phyloP scores from a whole-genome alignment of 2,797 vertebrate genomes.

The Manis pentadactyla region DNA sequence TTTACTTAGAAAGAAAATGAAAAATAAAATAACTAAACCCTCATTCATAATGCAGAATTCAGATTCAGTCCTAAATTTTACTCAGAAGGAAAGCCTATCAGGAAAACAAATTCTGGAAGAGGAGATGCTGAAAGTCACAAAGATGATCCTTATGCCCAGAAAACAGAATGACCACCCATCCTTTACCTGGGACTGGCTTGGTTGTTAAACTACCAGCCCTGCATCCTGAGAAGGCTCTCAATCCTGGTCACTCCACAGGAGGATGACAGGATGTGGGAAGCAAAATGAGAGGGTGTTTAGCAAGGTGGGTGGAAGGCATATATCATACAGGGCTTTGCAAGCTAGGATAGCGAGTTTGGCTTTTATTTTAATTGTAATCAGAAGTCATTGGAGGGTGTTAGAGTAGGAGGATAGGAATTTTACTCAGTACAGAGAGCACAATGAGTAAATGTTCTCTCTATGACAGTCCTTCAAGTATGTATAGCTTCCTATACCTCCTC shows the following conservation, averaged over 20 bases:
- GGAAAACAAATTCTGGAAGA: not conserved
- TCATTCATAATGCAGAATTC: not conserved
- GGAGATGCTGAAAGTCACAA: not conserved
- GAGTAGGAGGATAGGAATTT: not conserved
- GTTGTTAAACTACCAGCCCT: not conserved
- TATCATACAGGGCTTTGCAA: not conserved
- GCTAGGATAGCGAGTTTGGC: not conserved
- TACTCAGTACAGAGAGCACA: not conserved
- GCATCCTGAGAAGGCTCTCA: not conserved
- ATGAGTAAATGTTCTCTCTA: not conserved
- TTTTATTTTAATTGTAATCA: not conserved
- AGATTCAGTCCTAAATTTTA: not conserved
- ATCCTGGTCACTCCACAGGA: not conserved
- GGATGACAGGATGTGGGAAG: not conserved
- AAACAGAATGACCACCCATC: accelerated
- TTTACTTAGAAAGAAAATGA: not conserved
- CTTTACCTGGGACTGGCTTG: not conserved
- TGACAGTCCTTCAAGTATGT: not conserved
- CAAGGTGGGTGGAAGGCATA: not conserved
- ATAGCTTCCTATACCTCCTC: not conserved
- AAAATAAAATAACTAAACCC: not conserved
- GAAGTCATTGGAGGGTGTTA: not conserved
- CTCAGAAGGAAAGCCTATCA: not conserved
- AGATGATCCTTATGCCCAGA: not conserved
- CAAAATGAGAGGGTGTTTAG: not conserved